These are phyloP conservation scores for Ischnus inquisitorius DNA, from an alignment of 2,888 invertebrate genomes.

Conservation along the genomic window DNA sequence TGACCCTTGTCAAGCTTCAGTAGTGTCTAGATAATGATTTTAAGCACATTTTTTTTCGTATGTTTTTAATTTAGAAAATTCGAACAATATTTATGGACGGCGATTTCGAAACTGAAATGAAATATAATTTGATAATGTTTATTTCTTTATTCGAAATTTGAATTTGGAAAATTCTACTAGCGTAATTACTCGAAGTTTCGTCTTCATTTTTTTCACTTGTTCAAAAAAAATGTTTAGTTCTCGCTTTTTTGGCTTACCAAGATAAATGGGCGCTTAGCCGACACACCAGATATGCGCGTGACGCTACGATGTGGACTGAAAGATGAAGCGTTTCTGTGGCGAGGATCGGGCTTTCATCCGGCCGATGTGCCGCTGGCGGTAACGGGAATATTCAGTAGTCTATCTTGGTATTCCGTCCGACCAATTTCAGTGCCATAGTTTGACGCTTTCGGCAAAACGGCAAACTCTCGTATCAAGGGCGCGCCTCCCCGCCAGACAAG, in stretches of 20 bases:
- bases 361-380: conserved; percentile 21
- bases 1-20: background rate
- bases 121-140: too few species aligned
- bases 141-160: too few species aligned
- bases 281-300: conserved; percentile 53
- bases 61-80: too few species aligned
- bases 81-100: too few species aligned
- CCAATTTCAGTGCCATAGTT: conserved; percentile 56
- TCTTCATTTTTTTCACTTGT: too few species aligned
- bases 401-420: conserved; percentile 60
- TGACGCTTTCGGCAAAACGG: conserved; percentile 31
- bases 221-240: too few species aligned
- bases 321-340: conserved; percentile 25
- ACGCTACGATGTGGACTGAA: conserved; percentile 36
- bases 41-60: background rate
- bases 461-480: conserved; percentile 50
- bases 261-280: background rate
- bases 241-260: background rate
- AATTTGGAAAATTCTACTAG: too few species aligned
- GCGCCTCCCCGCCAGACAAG: conserved; percentile 17
- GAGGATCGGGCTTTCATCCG: conserved; percentile 46
- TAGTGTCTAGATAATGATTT: background rate
- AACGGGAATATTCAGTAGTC: conserved; percentile 59
- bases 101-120: too few species aligned
- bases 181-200: too few species aligned